Evolutionary conservation across 1,140 invertebrate species (phyloP).

Genomic region (Penaeus japonicus): DNA sequence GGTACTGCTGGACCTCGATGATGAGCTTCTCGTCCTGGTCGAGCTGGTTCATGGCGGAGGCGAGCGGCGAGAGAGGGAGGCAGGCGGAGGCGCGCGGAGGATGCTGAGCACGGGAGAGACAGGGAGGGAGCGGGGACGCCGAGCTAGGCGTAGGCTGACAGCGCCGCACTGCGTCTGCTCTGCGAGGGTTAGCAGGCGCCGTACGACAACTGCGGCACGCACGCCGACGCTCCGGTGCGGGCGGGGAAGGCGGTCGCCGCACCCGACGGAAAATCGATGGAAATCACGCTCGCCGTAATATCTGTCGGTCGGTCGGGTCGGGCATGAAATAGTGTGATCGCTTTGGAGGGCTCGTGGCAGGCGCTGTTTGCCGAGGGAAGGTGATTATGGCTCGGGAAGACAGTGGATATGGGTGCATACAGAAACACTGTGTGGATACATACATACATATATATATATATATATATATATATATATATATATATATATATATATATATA

Average conservation of each 20-base stretch:
- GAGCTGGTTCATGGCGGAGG: conserved; percentile 23
- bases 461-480: too few species aligned
- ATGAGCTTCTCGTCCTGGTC: conserved; percentile 45
- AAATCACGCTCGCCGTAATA: neutral
- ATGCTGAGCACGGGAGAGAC: too few species aligned
- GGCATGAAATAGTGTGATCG: neutral
- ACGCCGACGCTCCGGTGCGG: neutral
- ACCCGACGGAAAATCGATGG: neutral
- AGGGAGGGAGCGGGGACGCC: neutral
- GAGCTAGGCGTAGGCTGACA: neutral
- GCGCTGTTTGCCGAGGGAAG: too few species aligned
- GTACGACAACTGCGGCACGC: conserved; percentile 46
- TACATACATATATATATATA: too few species aligned
- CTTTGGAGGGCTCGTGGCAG: neutral
- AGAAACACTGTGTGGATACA: too few species aligned
- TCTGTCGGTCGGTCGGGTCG: neutral
- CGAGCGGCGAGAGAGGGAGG: too few species aligned
- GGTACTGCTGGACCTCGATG: conserved; percentile 50
- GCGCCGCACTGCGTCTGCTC: conserved; percentile 27
- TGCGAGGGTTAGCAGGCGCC: conserved; percentile 21
- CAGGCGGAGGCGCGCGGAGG: neutral
- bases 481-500: too few species aligned
- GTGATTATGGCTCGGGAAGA: neutral
- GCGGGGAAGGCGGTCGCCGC: neutral
- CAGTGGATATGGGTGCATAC: too few species aligned